Evolutionary conservation across 2,888 invertebrate species (phyloP).

Genomic region (Malacosoma neustria): DNA sequence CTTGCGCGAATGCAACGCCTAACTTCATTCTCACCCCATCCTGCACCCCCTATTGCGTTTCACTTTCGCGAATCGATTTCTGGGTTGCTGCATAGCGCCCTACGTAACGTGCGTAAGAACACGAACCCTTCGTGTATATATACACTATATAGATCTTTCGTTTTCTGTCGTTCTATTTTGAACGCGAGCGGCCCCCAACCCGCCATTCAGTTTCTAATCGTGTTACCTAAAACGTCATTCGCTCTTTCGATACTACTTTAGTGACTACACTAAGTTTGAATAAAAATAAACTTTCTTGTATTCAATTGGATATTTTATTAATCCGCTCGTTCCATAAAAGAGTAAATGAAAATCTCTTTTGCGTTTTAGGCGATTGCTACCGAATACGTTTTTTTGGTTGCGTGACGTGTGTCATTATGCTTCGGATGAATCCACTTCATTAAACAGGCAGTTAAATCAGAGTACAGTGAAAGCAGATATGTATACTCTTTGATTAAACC

Average conservation of each 20-base stretch:
- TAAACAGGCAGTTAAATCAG: conserved; percentile 25
- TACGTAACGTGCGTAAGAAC: not conserved
- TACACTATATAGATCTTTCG: not conserved
- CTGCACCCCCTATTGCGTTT: conserved; percentile 21
- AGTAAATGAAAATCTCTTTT: not conserved
- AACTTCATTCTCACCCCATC: conserved; percentile 23
- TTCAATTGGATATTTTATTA: not conserved
- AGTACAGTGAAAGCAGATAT: conserved; percentile 47
- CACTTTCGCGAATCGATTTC: conserved; percentile 42
- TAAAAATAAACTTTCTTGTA: not conserved
- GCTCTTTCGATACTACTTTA: not conserved
- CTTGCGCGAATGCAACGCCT: conserved; percentile 29
- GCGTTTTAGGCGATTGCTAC: conserved; percentile 5
- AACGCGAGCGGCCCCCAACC: not conserved
- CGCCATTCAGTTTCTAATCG: conserved; percentile 6
- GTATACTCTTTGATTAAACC: conserved; percentile 32
- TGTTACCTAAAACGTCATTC: not conserved
- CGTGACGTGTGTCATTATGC: not conserved
- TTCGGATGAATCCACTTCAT: conserved; percentile 8
- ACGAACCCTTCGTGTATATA: not conserved
- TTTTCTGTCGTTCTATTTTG: not conserved
- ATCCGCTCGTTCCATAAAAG: not conserved
- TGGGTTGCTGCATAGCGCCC: conserved; percentile 5
- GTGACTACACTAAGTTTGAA: not conserved
- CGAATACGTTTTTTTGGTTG: conserved; percentile 1